Percentiles rank a stretch among this genome's conserved stretches.
Evolutionary conservation across 2,113 vertebrate genomes (phyloP).

Genomic region (Vombatus ursinus): DNA sequence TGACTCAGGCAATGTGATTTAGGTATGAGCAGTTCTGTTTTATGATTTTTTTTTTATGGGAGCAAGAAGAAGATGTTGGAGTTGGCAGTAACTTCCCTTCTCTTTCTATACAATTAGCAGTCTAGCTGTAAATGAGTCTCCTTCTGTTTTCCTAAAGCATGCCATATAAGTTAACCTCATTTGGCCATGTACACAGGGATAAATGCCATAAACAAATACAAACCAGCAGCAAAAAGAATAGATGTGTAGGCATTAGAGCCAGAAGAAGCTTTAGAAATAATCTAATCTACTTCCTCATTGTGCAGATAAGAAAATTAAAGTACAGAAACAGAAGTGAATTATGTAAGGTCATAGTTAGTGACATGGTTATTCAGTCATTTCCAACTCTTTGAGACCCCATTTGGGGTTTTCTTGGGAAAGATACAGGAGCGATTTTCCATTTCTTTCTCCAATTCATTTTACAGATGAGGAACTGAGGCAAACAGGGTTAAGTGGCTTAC

Average conservation of each 20-base stretch:
- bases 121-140: neutral
- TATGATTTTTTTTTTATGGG: neutral
- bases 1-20: neutral
- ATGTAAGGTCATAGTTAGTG: neutral
- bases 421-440: too few relatives aligned
- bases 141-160: neutral
- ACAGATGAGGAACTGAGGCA: too few relatives aligned
- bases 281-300: neutral
- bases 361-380: too few relatives aligned
- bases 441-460: too few relatives aligned
- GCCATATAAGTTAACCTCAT: neutral
- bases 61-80: neutral
- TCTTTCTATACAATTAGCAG: neutral
- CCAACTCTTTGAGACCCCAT: too few relatives aligned
- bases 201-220: neutral
- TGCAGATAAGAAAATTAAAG: neutral
- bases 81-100: neutral
- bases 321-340: neutral
- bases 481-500: too few relatives aligned
- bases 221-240: neutral
- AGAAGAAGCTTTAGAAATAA: neutral
- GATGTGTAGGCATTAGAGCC: neutral
- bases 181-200: neutral
- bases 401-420: too few relatives aligned
- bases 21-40: constrained; percentile 24